Evolutionary conservation across 64 coral and sea anemone genomes (phyloP), one percentile per base, ranked within the genome.

Genomic region (Stylophora pistillata): DNA sequence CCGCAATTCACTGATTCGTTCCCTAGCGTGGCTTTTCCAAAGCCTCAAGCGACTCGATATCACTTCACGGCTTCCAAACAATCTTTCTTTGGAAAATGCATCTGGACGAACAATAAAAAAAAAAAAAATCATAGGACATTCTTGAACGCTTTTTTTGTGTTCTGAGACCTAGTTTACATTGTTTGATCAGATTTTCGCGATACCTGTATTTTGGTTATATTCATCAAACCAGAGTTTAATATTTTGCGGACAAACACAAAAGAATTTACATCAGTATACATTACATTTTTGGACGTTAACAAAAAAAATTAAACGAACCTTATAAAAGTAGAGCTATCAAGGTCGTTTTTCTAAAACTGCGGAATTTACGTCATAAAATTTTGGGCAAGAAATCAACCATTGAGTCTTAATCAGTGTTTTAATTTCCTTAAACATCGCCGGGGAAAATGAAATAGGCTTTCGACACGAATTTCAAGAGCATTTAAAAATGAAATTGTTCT

Each of bases 11-110:
- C n/a, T 69, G 60, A 68, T 69, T 83, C 53, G 31, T 53, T 53
- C n/a, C n/a, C 20, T 4, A 5, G 32, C 53, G 61, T 83, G 61
- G 80, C 23, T 83, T 83, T 52, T 77, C 12, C 23, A 37, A 83
- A 26, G 32, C 57, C 31, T 68, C 31, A 37, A 53, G 9, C 60
- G 20, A 64, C 80, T 47, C 10, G 28, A 32, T 2, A 31, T 34
- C 53, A 64, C 32, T 63, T 64, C 47, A 57, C 30, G 37, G 62
- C 80, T 62, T 68, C 80, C 41, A 69, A 77, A 83, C 61, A 83
- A 52, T 16, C 20, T 65, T 59, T 41, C 21, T 66, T 12, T 5
- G n/a, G 25, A n/a, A 66, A 10, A 66, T 25, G 25, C 37, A 66
- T 53, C 0, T 6, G 26, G 23, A 25, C 20, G 1, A 23, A 63